Evolutionary conservation across 2,113 vertebrate genomes (phyloP), one percentile per base, ranked within the genome.

Genomic region (Pseudorasbora parva): DNA sequence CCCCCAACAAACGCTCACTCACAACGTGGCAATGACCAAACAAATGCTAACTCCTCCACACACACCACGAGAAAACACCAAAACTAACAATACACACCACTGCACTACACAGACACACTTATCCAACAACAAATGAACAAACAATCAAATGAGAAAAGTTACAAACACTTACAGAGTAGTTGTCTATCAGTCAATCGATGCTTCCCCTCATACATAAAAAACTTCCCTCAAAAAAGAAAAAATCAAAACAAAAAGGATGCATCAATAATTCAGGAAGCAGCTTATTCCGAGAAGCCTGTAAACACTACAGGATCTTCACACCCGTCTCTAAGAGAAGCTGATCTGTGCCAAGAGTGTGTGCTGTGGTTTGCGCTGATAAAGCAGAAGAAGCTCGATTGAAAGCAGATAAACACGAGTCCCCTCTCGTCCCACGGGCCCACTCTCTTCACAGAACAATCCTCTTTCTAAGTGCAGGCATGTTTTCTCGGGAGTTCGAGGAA

Each of bases 251-350:
- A 33, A 77, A 54, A 2, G 45, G 43, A 23, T 17, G 37, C 27
- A 37, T 73, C 21, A 82, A 54, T 76, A 76, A 75, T 64, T 76
- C 14, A 82, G 56, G n/a, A 57, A 41, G 4, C 54, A 15, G 49
- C 68, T 56, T 71, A 47, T n/a, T 23, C 14, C n/a, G 43, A 27
- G 33, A 59, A 23, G 27, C 37, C 54, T n/a, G 68, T 72, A 75
- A 82, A 75, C 56, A 49, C 56, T 25, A 33, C 71, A 54, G 59
- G n/a, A 15, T 64, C 73, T 64, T 64, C 60, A 49, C 56, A 37
- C 21, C 43, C 2, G 4, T 74, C 69, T 7, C 6, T 59, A 43
- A 5, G 7, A 71, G 54, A 17, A 54, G 23, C 19, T 21, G 23
- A 30, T 41, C 9, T 54, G 77, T 5, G 51, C 41, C 21, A 43